Evolutionary conservation across 1,140 invertebrate genomes (phyloP), one percentile per base, ranked within the genome.

Genomic region (Chymomyza costata): DNA sequence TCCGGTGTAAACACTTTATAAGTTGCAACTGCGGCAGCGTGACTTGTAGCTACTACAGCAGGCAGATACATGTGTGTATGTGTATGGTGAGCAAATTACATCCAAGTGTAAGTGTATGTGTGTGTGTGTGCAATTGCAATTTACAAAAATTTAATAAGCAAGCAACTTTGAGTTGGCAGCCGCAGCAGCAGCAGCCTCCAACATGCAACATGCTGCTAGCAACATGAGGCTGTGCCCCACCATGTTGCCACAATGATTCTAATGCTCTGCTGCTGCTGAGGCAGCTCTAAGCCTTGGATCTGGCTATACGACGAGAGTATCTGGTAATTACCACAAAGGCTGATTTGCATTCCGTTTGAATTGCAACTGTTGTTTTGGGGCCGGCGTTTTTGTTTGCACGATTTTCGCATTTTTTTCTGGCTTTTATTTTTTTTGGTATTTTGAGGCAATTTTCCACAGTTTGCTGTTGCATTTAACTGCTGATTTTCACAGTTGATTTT

Each of bases 281-380:
- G 25, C 39, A 21, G 35, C 30, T 56, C 63, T 59, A 35, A 59
- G 41, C n/a, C n/a, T n/a, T 38, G 34, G 21, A 43, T 46, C 40
- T 46, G 38, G 30, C 45, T 30, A 31, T 51, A 59, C 41, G 35
- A 44, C 18, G 19, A 43, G 21, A 41, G 38, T 46, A 18, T 60
- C 49, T 48, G 53, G 68, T 68, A 76, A 76, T 76, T 71, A 76
- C 65, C 52, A 60, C 34, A 51, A 55, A 50, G 52, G 47, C 65
- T 65, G 58, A 83, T 84, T 84, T 84, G 82, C 82, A 84, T 84
- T 83, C 82, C 82, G 66, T 59, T 69, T 49, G 62, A 71, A 82
- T 83, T 83, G 82, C 82, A 84, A 84, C 81, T 83, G 81, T 83
- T 83, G 70, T 80, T 14, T 38, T 17, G 10, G 11, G 10, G 5